Conservation (phyloP, 2,113 vertebrate genomes). For the Xyliphius kryptos region DNA sequence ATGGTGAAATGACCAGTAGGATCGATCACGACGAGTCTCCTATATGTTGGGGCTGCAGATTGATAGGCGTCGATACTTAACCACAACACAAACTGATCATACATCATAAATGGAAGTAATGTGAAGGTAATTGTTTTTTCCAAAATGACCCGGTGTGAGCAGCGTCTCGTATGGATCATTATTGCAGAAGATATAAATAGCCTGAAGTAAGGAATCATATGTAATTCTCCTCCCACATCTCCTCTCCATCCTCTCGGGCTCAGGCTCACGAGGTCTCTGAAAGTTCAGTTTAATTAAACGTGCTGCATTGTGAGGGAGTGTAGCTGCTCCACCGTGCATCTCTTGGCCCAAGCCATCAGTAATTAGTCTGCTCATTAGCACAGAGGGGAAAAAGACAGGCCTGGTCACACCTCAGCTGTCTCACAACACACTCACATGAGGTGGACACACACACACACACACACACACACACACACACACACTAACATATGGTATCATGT, state of each 20-base stretch:
- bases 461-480: too few relatives aligned
- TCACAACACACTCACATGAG: conserved; percentile 11
- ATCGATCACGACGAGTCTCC: too few relatives aligned
- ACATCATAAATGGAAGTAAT: too few relatives aligned
- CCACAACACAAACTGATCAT: too few relatives aligned
- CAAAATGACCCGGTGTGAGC: neutral
- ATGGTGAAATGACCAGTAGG: too few relatives aligned
- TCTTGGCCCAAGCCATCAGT: conserved; percentile 55
- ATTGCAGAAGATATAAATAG: conserved; percentile 4
- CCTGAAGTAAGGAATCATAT: conserved; percentile 2
- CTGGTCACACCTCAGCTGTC: conserved; percentile 41
- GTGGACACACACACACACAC: too few relatives aligned
- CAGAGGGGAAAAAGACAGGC: conserved; percentile 46
- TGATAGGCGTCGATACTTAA: too few relatives aligned
- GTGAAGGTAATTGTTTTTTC: too few relatives aligned
- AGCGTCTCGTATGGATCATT: neutral
- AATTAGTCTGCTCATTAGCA: conserved; percentile 68
- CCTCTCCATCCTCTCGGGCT: conserved; percentile 30
- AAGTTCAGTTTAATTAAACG: conserved; percentile 68
- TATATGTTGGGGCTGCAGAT: too few relatives aligned
- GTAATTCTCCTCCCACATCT: conserved; percentile 20
- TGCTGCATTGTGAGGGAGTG: conserved; percentile 29
- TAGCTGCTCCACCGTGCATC: conserved; percentile 38
- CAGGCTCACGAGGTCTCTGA: conserved; percentile 50
- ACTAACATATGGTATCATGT: too few relatives aligned